Conservation (phyloP, 2,888 invertebrate genomes). For the Drosophila barbarae region DNA sequence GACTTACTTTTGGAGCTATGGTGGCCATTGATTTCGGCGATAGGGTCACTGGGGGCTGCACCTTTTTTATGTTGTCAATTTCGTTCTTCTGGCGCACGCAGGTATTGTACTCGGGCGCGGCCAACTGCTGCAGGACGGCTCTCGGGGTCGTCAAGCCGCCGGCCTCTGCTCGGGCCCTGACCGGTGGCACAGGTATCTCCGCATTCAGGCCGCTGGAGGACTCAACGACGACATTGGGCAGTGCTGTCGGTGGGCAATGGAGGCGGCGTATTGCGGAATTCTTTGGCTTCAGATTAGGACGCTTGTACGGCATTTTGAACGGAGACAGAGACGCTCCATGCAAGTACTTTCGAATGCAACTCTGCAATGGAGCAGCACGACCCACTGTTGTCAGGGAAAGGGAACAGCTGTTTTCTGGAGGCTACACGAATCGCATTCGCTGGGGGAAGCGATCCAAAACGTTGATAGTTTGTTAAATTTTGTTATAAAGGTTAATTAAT, state of each 20-base stretch:
- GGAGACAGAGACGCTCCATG: not conserved
- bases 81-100: constrained; percentile 51
- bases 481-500: not conserved
- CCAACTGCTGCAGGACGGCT: constrained; percentile 17
- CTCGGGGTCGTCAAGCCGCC: not conserved
- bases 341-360: not conserved
- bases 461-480: not conserved
- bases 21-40: constrained; percentile 60
- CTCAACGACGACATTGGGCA: constrained; percentile 31
- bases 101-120: constrained; percentile 64
- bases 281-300: constrained; percentile 12
- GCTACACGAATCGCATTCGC: too few species aligned
- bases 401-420: constrained; percentile 2
- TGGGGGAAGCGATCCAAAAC: not conserved
- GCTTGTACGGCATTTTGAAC: constrained; percentile 50
- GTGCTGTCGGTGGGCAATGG: not conserved
- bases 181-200: not conserved
- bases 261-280: constrained; percentile 14
- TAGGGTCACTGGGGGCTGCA: constrained; percentile 31
- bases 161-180: not conserved
- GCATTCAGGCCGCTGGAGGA: not conserved
- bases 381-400: not conserved
- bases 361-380: constrained; percentile 1
- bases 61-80: constrained; percentile 46
- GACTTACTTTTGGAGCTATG: constrained; percentile 67